A percentile compares a stretch with the other conserved stretches of the same genome.
phyloP scores from a whole-genome alignment of 1,140 invertebrate genomes.

The Philotrypesis tridentata region DNA sequence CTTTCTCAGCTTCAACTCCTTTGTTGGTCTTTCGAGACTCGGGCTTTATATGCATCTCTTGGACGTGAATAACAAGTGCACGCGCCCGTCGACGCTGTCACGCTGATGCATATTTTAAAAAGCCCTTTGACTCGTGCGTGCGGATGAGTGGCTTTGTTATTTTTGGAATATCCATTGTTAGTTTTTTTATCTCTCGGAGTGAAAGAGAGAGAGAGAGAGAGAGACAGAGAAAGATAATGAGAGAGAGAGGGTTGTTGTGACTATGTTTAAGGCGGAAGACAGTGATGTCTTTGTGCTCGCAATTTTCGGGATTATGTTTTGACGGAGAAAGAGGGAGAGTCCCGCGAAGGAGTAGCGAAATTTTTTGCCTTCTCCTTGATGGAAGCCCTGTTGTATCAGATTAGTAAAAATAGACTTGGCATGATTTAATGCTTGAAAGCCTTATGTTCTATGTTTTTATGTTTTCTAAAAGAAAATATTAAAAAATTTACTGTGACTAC shows the following conservation, averaged over 20 bases:
- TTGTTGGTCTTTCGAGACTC: constrained; percentile 1
- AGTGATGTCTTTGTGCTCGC: neutral
- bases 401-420: no score
- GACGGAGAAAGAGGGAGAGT: neutral
- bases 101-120: constrained; percentile 11
- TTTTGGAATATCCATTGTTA: neutral
- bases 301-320: neutral
- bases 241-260: neutral
- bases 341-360: neutral
- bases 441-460: no score
- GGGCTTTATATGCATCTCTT: constrained; percentile 18
- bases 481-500: no score
- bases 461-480: no score
- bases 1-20: constrained; percentile 7
- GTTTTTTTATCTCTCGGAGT: neutral
- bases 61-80: constrained; percentile 37
- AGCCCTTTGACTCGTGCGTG: neutral
- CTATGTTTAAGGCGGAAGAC: neutral
- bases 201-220: neutral
- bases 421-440: no score
- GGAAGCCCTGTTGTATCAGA: no score
- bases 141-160: constrained; percentile 21
- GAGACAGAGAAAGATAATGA: neutral
- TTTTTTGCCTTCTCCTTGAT: no score
- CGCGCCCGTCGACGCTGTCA: neutral